A percentile compares a stretch with the other conserved stretches of the same genome.
These are phyloP conservation scores for Actias luna DNA, from an alignment of 2,888 invertebrate species.

Conservation along the genomic window DNA sequence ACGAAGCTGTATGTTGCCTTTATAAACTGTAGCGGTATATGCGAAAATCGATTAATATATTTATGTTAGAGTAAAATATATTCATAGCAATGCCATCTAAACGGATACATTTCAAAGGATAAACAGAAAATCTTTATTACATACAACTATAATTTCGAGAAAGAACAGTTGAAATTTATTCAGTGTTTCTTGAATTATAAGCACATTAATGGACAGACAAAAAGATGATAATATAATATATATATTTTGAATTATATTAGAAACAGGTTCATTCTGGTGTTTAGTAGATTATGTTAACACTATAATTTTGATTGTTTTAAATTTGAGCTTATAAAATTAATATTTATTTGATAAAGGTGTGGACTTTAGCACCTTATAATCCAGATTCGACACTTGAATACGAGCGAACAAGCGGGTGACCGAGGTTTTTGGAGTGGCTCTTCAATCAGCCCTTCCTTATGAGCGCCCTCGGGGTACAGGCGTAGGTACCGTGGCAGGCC, in stretches of 20 bases:
- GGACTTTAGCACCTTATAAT: constrained; percentile 79
- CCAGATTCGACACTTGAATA: constrained; percentile 79
- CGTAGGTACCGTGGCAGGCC: constrained; percentile 37
- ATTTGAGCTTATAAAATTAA: constrained; percentile 63
- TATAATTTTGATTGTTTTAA: constrained; percentile 69
- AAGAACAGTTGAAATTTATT: too few species aligned
- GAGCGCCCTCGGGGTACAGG: constrained; percentile 47
- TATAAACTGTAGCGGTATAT: constrained; percentile 2
- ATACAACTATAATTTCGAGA: neutral
- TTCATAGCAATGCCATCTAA: neutral
- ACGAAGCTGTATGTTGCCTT: constrained; percentile 42
- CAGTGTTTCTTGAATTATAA: too few species aligned
- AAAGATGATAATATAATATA: too few species aligned
- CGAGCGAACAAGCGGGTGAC: constrained; percentile 78
- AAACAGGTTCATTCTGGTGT: constrained; percentile 16
- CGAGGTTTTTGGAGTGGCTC: constrained; percentile 80
- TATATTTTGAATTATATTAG: too few species aligned
- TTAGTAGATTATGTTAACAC: constrained; percentile 62
- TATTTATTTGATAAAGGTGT: constrained; percentile 79
- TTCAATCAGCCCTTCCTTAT: constrained; percentile 79
- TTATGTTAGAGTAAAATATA: neutral
- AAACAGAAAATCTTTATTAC: neutral
- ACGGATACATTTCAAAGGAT: neutral
- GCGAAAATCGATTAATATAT: constrained; percentile 20
- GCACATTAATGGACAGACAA: too few species aligned